These are phyloP conservation scores for Drosophila orosa DNA, from an alignment of 1,140 invertebrate genomes.

Conservation along the genomic window DNA sequence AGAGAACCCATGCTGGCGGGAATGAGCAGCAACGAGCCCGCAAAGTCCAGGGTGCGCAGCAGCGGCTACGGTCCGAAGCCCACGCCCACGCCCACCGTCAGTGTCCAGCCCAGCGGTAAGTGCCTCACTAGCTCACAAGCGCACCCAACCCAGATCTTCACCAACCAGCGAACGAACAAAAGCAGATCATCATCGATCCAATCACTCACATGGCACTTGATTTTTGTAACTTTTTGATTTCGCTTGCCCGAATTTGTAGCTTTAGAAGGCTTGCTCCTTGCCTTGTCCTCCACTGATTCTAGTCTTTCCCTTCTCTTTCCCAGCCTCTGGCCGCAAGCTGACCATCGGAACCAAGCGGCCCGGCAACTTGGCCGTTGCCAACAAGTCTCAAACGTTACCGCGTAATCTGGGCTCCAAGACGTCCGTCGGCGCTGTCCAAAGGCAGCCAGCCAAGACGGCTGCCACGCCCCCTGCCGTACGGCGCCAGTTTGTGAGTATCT, in stretches of 20 bases:
- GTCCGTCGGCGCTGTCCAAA: slow-evolving; percentile 84
- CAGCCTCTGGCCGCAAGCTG: slow-evolving; percentile 89
- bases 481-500: slow-evolving; percentile 89
- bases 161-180: slow-evolving; percentile 32
- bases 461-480: slow-evolving; percentile 92
- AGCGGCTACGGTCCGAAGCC: slow-evolving; percentile 62
- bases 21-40: slow-evolving; percentile 21
- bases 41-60: slow-evolving; percentile 49
- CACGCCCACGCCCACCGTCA: slow-evolving; percentile 28
- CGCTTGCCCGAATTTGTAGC: slow-evolving; percentile 36
- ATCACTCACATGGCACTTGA: slow-evolving; percentile 24
- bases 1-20: slow-evolving; percentile 60
- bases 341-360: slow-evolving; percentile 89
- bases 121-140: slow-evolving; percentile 26
- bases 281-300: slow-evolving; percentile 2
- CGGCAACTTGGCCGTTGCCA: slow-evolving; percentile 86
- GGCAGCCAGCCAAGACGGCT: slow-evolving; percentile 88
- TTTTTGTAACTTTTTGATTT: slow-evolving; percentile 50
- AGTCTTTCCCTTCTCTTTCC: not conserved
- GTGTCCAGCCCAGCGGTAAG: slow-evolving; percentile 37
- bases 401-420: slow-evolving; percentile 91
- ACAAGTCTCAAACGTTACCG: slow-evolving; percentile 93
- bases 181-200: slow-evolving; percentile 29
- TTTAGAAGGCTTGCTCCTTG: not conserved
- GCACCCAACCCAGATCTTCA: slow-evolving; percentile 50